Base-by-base conservation (phyloP, 2,888 invertebrate species). In the Poecilus cupreus region DNA sequence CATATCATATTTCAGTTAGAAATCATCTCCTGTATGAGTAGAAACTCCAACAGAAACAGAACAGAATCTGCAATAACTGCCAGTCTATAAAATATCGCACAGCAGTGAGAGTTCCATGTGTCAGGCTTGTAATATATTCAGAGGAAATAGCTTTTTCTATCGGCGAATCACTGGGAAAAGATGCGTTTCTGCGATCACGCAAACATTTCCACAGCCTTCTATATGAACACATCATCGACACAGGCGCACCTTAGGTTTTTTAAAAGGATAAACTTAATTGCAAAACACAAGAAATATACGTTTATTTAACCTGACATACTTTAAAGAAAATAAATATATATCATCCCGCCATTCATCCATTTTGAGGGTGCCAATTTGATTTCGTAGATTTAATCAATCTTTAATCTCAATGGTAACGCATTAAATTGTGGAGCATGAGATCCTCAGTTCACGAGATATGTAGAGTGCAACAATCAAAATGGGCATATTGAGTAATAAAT, bases 131-230 rank as follows among this genome's bases (percentile, higher is more conserved):
- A 74, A 74, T 51, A 24, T 74, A 74, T 51, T 49, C 74, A 74
- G 24, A 74, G 74, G 74, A 74, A 74, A 51, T 74, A 18, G 51
- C 74, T 18, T 51, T 74, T 74, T 74, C 51, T 46, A 51, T 51
- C 74, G 24, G n/a, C 11, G 22, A 51, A 74, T 18, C 49, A 74
- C 49, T 74, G 74, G 74, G 74, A 60, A 74, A 74, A 74, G 74
- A 74, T 74, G 74, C 74, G 74, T 64, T 72, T 26, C 49, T 22
- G 51, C n/a, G 51, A 51, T 74, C 74, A 74, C 51, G 49, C 74
- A 74, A 74, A 74, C 24, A 49, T 74, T 74, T 51, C 46, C 74
- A 74, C 72, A 26, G 22, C 11, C 13, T n/a, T n/a, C n/a, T n/a
- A n/a, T n/a, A n/a, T 51, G 13, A 3, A 18, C 51, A 51, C 16